Base-by-base conservation (phyloP, 2,797 vertebrate genomes). In the Neosilurus mollespiculum region DNA sequence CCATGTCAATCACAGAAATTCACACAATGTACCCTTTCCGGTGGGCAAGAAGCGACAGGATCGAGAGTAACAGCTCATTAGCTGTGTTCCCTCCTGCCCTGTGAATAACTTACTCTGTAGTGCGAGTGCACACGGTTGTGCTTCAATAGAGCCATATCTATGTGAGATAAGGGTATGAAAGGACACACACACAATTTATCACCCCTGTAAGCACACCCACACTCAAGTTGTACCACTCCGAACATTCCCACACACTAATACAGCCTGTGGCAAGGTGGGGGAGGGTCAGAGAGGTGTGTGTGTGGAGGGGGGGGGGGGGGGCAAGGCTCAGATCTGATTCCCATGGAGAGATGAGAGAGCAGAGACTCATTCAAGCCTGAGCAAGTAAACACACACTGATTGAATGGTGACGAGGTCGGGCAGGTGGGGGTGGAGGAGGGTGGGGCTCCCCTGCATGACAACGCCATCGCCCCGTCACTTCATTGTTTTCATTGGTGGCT, bases 331-430 rank as follows among this genome's bases (percentile, higher is more conserved):
- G 76, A 87, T 87, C 84, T 88, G 82, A 87, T 93, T 93, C 93
- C 92, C 92, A 92, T 88, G 92, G 92, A 92, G 93, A 91, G 91
- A 90, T 90, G 89, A 85, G 90, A 85, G 90, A 92, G 91, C 91
- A 69, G 51, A 70, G 84, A 85, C 88, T 90, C 93, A 94, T 94
- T 95, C 92, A 94, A 90, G 88, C 87, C 87, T 85, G 89, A 90
- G 91, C 91, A 88, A 93, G 93, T 94, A 94, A 95, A 94, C 94
- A 94, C 88, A 92, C 93, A 92, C 90, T 93, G 93, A 94, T 93
- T 95, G 93, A 93, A 92, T 93, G 92, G 90, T 91, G 92, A 93
- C 91, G 91, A 93, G 92, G 91, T 79, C 49, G 80, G 84, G 72
- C n/a, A 6, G 64, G 69, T 75, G 65, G 71, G 82, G 78, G 75